Evolutionary conservation across 1,140 invertebrate species (phyloP), one percentile per base, ranked within the genome.

Genomic region (Phocides pigmalion): DNA sequence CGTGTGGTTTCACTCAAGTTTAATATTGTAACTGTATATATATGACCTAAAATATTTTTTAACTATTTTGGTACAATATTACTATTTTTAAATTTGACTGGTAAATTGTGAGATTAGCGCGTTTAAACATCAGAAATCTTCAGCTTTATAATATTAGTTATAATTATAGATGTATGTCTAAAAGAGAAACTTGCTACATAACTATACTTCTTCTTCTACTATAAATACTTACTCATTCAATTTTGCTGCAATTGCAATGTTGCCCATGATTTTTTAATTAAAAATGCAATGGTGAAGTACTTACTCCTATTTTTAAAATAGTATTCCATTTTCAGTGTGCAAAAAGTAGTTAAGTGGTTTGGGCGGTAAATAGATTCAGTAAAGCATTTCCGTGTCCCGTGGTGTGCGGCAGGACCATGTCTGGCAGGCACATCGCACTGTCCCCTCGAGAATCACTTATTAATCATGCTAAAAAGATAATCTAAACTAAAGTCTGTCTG

Each of bases 301-400:
- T 19, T 46, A n/a, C 25, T 2, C 6, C 67, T 75, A 68, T 78
- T 74, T 78, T 72, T 65, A 72, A 76, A 78, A 77, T 79, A 76
- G 65, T 64, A 72, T 76, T 75, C 67, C 44, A 64, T 59, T 69
- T 76, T 78, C 71, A 63, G 62, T 65, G 62, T 64, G 62, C 64
- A 70, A 84, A 88, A 80, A 81, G 75, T 72, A 76, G 75, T 70
- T 72, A 69, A 78, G 72, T 72, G 74, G 74, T 82, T 83, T 81
- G 72, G 53, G 72, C 53, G 74, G 74, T 79, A 81, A 87, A 84
- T 82, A 84, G 83, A 82, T 82, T 79, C 74, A 74, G 81, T 86
- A 85, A 81, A 87, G 79, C 86, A 87, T 87, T 89, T 84, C 79
- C 84, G 72, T 87, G 86, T 89, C 68, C 66, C 71, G 62, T 66